These are phyloP conservation scores for Myotis myotis DNA, from an alignment of 2,797 vertebrate genomes.

Conservation along the genomic window DNA sequence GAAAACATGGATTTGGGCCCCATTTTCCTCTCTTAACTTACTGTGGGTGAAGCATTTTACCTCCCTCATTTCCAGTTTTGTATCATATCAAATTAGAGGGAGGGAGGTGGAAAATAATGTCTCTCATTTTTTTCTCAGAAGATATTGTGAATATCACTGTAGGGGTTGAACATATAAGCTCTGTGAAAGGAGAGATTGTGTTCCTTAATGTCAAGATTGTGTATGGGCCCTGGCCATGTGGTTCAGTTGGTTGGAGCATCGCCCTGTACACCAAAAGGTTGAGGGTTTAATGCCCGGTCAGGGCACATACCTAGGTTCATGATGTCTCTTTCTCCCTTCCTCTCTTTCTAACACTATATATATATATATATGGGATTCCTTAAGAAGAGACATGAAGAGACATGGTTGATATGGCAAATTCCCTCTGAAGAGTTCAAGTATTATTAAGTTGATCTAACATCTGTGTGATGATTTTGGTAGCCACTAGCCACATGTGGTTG, in stretches of 20 bases:
- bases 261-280: too few relatives aligned
- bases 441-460: not conserved
- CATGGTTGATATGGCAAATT: not conserved
- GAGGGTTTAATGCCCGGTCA: too few relatives aligned
- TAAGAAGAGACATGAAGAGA: not conserved
- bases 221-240: not conserved
- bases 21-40: not conserved
- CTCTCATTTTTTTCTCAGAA: not conserved
- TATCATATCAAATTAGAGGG: not conserved
- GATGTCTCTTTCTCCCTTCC: too few relatives aligned
- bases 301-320: too few relatives aligned
- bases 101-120: not conserved
- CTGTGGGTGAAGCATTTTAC: not conserved
- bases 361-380: not conserved
- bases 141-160: not conserved
- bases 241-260: too few relatives aligned
- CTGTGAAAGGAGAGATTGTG: not conserved
- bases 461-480: not conserved
- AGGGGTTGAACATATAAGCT: not conserved
- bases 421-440: not conserved
- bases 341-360: too few relatives aligned
- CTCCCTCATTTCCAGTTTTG: not conserved
- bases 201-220: constrained; percentile 17
- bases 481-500: not conserved
- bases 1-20: not conserved